Base-by-base conservation (phyloP, 35 echinoderm and acorn worm species). In the Apostichopus japonicus region DNA sequence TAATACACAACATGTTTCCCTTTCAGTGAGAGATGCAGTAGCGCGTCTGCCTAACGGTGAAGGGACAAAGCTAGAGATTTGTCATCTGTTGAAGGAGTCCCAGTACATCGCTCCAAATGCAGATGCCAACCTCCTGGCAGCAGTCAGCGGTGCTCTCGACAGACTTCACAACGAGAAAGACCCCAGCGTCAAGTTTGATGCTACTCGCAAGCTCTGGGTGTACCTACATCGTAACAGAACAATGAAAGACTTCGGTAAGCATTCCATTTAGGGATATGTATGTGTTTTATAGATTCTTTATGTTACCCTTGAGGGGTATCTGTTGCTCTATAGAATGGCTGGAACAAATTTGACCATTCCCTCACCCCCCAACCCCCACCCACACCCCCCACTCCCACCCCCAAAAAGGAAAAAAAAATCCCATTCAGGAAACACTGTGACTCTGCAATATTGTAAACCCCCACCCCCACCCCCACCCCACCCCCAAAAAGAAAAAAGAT, bases 131-230 rank as follows among this genome's bases (percentile, higher is more conserved):
- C 92, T 98, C 57, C 96, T 96, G 23, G 95, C 95, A 1, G 97
- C 95, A 8, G 97, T 98, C 8, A 98, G 97, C 55, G 97, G 97
- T 8, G 97, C 97, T 53, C 92, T 98, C 8, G 97, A 98, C 62
- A 92, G 97, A 22, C 78, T 98, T 14, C 97, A 98, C 93, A 96
- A 98, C 57, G 97, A 98, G 92, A 96, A 98, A 44, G 97, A 98
- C 77, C 97, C 97, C 1, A 94, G 97, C 88, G 94, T 98, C 8
- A 98, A 98, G 71, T 98, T 94, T 79, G 97, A 98, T 79, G 91
- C 87, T 3, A 94, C 94, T 33, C 76, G 93, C 2, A 98, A 96
- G 72, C 91, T 98, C 4, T 98, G 97, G 97, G 94, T 98, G 3
- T 98, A 95, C 79, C 87, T 98, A 0, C 97, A 98, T 81, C 61